Evolutionary conservation across 35 echinoderm and acorn worm species (phyloP).

Genomic region (Hemicentrotus pulcherrimus): DNA sequence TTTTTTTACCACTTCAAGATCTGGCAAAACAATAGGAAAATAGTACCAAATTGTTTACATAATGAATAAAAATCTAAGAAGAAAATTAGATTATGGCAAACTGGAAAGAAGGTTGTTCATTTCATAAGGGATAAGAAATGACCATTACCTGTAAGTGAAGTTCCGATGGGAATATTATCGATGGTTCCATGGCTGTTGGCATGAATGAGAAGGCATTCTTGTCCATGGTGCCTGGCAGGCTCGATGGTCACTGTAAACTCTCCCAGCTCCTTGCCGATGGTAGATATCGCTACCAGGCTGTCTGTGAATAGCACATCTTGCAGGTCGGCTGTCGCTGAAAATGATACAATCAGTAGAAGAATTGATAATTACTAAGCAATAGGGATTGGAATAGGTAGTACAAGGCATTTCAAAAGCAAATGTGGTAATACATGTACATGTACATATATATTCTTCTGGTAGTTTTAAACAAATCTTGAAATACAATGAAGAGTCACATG

Average conservation of each 20-base stretch:
- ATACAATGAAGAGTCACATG: too few relatives aligned
- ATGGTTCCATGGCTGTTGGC: slow-evolving; percentile 97
- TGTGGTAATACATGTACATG: too few relatives aligned
- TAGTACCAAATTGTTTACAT: too few relatives aligned
- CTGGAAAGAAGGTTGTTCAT: too few relatives aligned
- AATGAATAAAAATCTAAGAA: too few relatives aligned
- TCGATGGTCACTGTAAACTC: slow-evolving; percentile 94
- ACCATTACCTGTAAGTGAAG: slow-evolving; percentile 87
- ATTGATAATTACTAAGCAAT: background rate
- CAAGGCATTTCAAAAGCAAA: too few relatives aligned
- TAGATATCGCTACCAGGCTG: slow-evolving; percentile 87
- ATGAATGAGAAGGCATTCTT: slow-evolving; percentile 95
- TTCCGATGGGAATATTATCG: slow-evolving; percentile 95
- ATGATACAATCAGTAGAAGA: background rate
- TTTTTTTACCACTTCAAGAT: too few relatives aligned
- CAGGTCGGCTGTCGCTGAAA: slow-evolving; percentile 76
- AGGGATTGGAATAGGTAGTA: background rate
- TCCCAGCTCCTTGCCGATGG: slow-evolving; percentile 92
- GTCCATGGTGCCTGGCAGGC: slow-evolving; percentile 73
- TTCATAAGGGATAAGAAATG: background rate
- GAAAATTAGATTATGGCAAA: too few relatives aligned
- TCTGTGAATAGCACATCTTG: slow-evolving; percentile 81
- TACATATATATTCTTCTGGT: too few relatives aligned
- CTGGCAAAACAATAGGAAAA: too few relatives aligned
- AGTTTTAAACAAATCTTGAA: too few relatives aligned